A percentile compares a stretch with the other conserved stretches of the same genome.
Evolutionary conservation across 2,797 vertebrate species (phyloP).

Genomic region (Novumbra hubbsi): DNA sequence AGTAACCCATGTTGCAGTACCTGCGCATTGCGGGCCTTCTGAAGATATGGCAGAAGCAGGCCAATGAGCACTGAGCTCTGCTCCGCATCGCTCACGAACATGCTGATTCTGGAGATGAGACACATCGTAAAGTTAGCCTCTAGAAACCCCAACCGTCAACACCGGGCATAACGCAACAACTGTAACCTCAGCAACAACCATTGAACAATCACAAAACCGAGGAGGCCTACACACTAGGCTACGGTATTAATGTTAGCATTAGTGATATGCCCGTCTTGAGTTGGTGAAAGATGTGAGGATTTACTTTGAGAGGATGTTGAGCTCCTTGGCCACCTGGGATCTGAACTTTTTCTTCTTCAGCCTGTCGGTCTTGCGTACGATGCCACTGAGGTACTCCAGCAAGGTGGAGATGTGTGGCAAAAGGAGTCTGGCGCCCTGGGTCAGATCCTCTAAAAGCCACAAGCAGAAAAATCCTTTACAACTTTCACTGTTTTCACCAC

Average conservation of each 20-base stretch:
- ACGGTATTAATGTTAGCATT: too few relatives aligned
- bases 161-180: background rate
- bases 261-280: too few relatives aligned
- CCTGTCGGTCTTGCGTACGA: slow-evolving; percentile 81
- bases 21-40: slow-evolving; percentile 78
- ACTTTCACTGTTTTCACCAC: background rate
- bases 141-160: background rate
- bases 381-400: slow-evolving; percentile 84
- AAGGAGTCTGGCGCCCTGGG: slow-evolving; percentile 80
- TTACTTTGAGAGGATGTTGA: slow-evolving; percentile 96
- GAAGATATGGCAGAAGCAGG: slow-evolving; percentile 89
- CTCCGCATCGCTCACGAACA: slow-evolving; percentile 87
- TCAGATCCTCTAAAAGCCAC: slow-evolving; percentile 71
- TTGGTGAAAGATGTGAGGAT: slow-evolving; percentile 38
- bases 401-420: slow-evolving; percentile 87
- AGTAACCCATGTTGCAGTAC: slow-evolving; percentile 58
- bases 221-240: too few relatives aligned
- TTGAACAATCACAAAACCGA: slow-evolving; percentile 21
- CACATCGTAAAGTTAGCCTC: background rate
- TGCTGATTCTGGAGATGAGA: slow-evolving; percentile 79
- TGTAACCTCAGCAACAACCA: background rate
- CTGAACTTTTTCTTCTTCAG: slow-evolving; percentile 89
- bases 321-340: slow-evolving; percentile 89
- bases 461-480: background rate
- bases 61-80: slow-evolving; percentile 89